Evolutionary conservation across 2,888 invertebrate species (phyloP).

Genomic region (Eledone cirrhosa): DNA sequence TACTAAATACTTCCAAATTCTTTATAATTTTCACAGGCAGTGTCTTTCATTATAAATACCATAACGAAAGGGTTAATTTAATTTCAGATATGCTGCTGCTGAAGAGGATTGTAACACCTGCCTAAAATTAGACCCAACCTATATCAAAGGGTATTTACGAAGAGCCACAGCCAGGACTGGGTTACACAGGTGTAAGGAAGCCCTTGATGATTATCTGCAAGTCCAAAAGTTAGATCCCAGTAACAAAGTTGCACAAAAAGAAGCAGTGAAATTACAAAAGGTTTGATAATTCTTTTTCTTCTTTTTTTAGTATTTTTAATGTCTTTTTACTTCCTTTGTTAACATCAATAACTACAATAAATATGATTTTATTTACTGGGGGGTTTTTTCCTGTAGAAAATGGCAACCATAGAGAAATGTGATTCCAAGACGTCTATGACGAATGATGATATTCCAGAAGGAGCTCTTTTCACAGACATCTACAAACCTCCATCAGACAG

Average conservation of each 20-base stretch:
- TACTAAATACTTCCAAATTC: too few species aligned
- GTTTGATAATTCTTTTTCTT: conserved; percentile 37
- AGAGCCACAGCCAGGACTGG: conserved; percentile 71
- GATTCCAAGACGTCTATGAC: too few species aligned
- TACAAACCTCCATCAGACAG: conserved; percentile 54
- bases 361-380: too few species aligned
- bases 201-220: conserved; percentile 77
- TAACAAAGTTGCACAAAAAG: conserved; percentile 76
- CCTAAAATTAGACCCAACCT: conserved; percentile 65
- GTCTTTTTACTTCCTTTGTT: too few species aligned
- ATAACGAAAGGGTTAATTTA: too few species aligned
- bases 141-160: conserved; percentile 65
- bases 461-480: conserved; percentile 56
- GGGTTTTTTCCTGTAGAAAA: too few species aligned
- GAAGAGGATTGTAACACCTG: conserved; percentile 67
- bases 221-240: conserved; percentile 81
- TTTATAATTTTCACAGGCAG: too few species aligned
- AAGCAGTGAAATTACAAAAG: conserved; percentile 72
- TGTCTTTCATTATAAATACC: too few species aligned
- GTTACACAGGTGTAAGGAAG: conserved; percentile 77
- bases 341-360: too few species aligned
- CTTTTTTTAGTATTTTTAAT: too few species aligned
- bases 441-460: conserved; percentile 28
- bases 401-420: too few species aligned
- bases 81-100: conserved; percentile 66